Percentiles rank a stretch among this genome's conserved stretches.
These are phyloP conservation scores for Nixonia krombeini DNA, from an alignment of 1,140 invertebrate species.

Conservation along the genomic window DNA sequence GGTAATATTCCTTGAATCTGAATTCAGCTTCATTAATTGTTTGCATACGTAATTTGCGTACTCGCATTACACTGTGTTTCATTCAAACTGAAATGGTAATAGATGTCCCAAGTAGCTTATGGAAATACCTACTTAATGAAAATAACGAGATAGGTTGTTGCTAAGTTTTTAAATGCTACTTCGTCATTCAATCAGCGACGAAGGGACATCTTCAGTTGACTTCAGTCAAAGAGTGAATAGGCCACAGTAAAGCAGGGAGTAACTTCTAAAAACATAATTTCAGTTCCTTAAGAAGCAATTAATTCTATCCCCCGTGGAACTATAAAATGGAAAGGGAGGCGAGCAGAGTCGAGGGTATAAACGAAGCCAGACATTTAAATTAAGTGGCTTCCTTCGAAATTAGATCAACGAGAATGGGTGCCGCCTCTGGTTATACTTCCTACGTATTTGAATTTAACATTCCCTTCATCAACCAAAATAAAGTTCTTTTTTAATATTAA, in stretches of 20 bases:
- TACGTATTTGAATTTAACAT: conserved; percentile 22
- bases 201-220: conserved; percentile 26
- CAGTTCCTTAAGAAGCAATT: conserved; percentile 67
- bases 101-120: no score
- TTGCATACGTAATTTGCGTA: no score
- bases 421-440: conserved; percentile 28
- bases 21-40: no score
- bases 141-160: neutral
- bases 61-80: no score
- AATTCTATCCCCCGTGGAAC: conserved; percentile 62
- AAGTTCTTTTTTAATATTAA: neutral
- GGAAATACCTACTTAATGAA: no score
- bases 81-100: no score
- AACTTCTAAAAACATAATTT: conserved; percentile 66
- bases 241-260: conserved; percentile 35
- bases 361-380: conserved; percentile 63
- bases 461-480: conserved; percentile 23
- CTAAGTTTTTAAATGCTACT: conserved; percentile 18
- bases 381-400: conserved; percentile 67
- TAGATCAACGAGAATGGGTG: conserved; percentile 57
- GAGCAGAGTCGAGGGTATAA: conserved; percentile 29
- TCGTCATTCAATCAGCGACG: conserved; percentile 28
- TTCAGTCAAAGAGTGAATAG: conserved; percentile 32
- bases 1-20: no score
- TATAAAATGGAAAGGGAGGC: conserved; percentile 50